Conservation (phyloP, 2,797 vertebrate genomes). For the Macropus fuliginosus region DNA sequence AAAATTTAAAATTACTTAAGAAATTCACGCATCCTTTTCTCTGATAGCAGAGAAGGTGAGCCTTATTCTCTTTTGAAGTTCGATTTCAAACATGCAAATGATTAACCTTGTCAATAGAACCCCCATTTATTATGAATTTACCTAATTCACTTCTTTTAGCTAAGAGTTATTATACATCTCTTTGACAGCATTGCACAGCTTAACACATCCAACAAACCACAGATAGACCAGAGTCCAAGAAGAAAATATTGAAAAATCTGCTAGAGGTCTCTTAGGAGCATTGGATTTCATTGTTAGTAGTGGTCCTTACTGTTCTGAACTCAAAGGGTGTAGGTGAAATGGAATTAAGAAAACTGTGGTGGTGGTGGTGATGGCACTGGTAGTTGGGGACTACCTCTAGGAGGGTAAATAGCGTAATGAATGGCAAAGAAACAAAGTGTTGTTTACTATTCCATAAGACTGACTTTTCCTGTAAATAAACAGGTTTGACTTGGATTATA, state of each 20-base stretch:
- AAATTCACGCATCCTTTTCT: background rate
- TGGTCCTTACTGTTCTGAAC: background rate
- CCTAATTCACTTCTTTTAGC: conserved; percentile 18
- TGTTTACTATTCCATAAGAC: background rate
- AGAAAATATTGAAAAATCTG: background rate
- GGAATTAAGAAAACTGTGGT: background rate
- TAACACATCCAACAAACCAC: background rate
- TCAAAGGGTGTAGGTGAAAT: background rate
- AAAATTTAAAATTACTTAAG: background rate
- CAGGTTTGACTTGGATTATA: conserved; percentile 24
- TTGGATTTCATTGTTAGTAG: background rate
- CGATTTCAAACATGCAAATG: conserved; percentile 6
- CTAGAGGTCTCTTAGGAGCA: background rate
- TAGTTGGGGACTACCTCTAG: background rate
- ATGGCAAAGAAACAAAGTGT: background rate
- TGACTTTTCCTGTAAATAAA: background rate
- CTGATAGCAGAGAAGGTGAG: background rate
- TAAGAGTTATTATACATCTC: background rate
- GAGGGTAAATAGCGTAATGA: background rate
- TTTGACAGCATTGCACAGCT: background rate
- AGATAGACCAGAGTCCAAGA: background rate
- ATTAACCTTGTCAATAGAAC: conserved; percentile 26
- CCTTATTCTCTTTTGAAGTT: conserved; percentile 3
- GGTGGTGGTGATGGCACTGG: background rate
- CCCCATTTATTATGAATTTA: background rate